Evolutionary conservation across 1,140 invertebrate species (phyloP).

Genomic region (Coelopa frigida): DNA sequence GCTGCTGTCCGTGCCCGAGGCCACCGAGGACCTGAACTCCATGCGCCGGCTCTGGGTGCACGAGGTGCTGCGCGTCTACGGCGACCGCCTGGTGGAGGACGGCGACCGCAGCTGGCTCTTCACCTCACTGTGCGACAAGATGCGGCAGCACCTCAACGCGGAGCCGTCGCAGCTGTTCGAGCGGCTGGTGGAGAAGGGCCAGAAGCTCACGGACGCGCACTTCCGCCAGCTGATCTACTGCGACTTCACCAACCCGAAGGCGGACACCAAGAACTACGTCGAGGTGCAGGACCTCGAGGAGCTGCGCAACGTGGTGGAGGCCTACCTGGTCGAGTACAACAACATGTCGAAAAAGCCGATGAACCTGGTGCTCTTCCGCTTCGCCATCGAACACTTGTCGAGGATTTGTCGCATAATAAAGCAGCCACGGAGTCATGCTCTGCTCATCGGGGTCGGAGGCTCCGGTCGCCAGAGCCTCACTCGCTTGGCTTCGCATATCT

Average conservation of each 20-base stretch:
- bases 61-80: constrained; percentile 88
- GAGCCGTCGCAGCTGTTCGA: constrained; percentile 29
- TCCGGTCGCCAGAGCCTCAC: constrained; percentile 87
- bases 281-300: constrained; percentile 80
- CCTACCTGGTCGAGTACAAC: constrained; percentile 87
- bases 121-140: constrained; percentile 53
- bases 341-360: constrained; percentile 96
- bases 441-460: constrained; percentile 84
- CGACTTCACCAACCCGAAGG: constrained; percentile 92
- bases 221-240: constrained; percentile 86
- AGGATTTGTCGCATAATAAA: constrained; percentile 86
- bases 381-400: constrained; percentile 91
- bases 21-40: constrained; percentile 75
- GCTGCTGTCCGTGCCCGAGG: constrained; percentile 84
- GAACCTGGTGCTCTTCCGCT: constrained; percentile 92
- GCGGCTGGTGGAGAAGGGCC: constrained; percentile 42
- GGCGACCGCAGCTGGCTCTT: constrained; percentile 78
- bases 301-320: constrained; percentile 78
- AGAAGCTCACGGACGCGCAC: constrained; percentile 48
- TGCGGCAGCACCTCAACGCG: constrained; percentile 47
- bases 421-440: constrained; percentile 78
- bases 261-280: constrained; percentile 78
- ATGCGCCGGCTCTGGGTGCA: constrained; percentile 94
- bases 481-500: constrained; percentile 83
- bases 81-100: constrained; percentile 83